Conservation (phyloP, 2,888 invertebrate genomes). For the Microctonus aethiopoides region DNA sequence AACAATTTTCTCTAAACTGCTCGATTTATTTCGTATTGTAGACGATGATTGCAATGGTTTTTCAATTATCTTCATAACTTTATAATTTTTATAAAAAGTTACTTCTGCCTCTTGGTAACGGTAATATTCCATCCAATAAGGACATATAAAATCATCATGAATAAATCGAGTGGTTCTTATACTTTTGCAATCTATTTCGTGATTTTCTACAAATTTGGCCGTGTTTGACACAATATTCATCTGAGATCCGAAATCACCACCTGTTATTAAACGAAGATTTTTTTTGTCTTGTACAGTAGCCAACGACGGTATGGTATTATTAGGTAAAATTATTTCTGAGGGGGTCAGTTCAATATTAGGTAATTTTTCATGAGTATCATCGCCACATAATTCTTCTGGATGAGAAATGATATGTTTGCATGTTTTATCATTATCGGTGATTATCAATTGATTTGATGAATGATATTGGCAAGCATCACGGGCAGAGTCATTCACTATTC, state of each 20-base stretch:
- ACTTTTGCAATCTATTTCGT: constrained; percentile 4
- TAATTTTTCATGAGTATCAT: neutral
- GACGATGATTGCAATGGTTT: constrained; percentile 44
- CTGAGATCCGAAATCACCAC: neutral
- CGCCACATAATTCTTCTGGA: neutral
- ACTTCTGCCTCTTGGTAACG: constrained; percentile 54
- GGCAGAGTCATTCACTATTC: constrained; percentile 43
- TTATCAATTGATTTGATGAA: neutral
- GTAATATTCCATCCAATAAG: constrained; percentile 57
- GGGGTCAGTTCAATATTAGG: neutral
- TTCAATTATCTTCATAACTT: constrained; percentile 49
- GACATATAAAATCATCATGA: constrained; percentile 48
- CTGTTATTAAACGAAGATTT: constrained; percentile 33
- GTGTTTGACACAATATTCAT: neutral
- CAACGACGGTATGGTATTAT: constrained; percentile 52
- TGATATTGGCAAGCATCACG: constrained; percentile 17
- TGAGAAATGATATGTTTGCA: neutral
- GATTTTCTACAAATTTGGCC: neutral
- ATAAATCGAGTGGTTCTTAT: constrained; percentile 14
- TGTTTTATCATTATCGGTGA: constrained; percentile 21
- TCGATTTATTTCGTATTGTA: constrained; percentile 32
- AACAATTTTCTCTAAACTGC: constrained; percentile 54
- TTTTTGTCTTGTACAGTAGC: constrained; percentile 61
- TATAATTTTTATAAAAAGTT: constrained; percentile 54
- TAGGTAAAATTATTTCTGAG: constrained; percentile 32